Evolutionary conservation across 2,888 invertebrate species (phyloP).

Genomic region (Microctonus aethiopoides): DNA sequence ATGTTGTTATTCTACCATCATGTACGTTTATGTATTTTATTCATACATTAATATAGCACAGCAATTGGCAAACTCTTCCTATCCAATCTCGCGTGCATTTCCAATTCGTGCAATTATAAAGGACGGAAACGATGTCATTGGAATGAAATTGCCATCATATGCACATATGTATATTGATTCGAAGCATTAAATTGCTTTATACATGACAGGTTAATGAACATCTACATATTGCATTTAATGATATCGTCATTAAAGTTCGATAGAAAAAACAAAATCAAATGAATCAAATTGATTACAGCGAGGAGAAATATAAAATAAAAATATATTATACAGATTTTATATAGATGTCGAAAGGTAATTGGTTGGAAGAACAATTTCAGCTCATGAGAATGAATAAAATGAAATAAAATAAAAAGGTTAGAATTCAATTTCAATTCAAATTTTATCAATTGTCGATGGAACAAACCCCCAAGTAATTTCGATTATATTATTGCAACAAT

Average conservation of each 20-base stretch:
- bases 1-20: not conserved
- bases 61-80: conserved; percentile 20
- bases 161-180: conserved; percentile 18
- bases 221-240: not conserved
- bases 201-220: conserved; percentile 10
- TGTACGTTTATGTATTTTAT: not conserved
- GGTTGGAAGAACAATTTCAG: not conserved
- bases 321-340: not conserved
- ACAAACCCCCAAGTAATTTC: not conserved
- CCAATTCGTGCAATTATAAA: conserved; percentile 27
- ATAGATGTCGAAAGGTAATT: not conserved
- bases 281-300: not conserved
- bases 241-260: not conserved
- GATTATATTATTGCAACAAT: not conserved
- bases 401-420: not conserved
- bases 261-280: not conserved
- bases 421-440: not conserved
- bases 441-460: not conserved
- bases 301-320: not conserved
- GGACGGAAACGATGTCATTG: conserved; percentile 28
- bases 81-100: conserved; percentile 22
- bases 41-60: not conserved
- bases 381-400: not conserved
- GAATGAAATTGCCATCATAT: conserved; percentile 20
- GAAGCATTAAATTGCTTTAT: conserved; percentile 16